Base-by-base conservation (phyloP, 2,797 vertebrate species). In the Gastrophryne carolinensis region DNA sequence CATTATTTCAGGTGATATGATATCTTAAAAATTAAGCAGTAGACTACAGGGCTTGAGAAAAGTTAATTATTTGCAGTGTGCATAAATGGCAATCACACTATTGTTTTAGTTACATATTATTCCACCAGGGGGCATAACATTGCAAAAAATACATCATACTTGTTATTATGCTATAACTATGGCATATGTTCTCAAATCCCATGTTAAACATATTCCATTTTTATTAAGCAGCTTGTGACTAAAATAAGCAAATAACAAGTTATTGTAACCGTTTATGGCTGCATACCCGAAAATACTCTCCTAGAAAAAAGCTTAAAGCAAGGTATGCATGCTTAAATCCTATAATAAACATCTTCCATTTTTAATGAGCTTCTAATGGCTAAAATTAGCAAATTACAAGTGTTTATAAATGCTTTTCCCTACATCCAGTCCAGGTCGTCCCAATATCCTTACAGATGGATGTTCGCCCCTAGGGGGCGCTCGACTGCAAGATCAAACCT, bases 51-150 rank as follows among this genome's bases (percentile, higher is more conserved):
- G n/a, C n/a, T n/a, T n/a, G n/a, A n/a, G n/a, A n/a, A n/a, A n/a
- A n/a, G n/a, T n/a, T n/a, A n/a, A n/a, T n/a, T n/a, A n/a, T n/a
- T n/a, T n/a, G n/a, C n/a, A n/a, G n/a, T n/a, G n/a, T n/a, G n/a
- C n/a, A n/a, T n/a, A n/a, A n/a, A n/a, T n/a, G n/a, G n/a, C n/a
- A n/a, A n/a, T n/a, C 2, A 47, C 2, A 9, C 15, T 30, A 17
- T 3, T 66, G 15, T 17, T 50, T 21, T 41, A 73, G 49, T 44
- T 41, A 23, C 24, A 47, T 13, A n/a, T 32, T 29, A 2, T 54
- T 3, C 50, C 71, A 64, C 60, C 39, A 73, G 71, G 37, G 52
- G 72, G 41, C 57, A 52, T 11, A 5, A 5, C 9, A 37, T 27
- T 27, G 21, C 19, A 17, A 37, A 10, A 8, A 23, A 21, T 41